phyloP scores from a whole-genome alignment of 2,888 invertebrate genomes.

The Oithona nana region DNA sequence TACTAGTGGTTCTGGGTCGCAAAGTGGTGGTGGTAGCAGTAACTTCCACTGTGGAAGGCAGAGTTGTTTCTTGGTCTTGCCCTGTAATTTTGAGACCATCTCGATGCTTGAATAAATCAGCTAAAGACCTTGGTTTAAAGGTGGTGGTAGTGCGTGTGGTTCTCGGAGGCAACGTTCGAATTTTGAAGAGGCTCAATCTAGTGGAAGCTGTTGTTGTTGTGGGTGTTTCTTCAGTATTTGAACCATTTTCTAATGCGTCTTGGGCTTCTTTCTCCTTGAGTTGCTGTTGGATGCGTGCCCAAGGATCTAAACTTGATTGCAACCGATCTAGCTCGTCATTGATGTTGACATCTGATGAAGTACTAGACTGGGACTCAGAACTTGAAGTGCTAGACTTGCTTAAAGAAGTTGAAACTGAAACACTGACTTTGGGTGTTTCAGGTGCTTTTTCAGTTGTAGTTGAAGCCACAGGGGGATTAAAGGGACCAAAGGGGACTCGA shows the following conservation, averaged over 20 bases:
- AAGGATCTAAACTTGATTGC: conserved; percentile 11
- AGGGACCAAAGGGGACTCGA: neutral
- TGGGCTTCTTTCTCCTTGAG: neutral
- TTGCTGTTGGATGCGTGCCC: conserved; percentile 7
- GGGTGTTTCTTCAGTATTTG: neutral
- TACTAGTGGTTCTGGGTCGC: neutral
- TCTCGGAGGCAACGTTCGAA: conserved; percentile 5
- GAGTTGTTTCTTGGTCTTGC: neutral
- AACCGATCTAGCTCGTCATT: conserved; percentile 8
- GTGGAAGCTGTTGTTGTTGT: conserved; percentile 1
- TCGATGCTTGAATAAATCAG: conserved; percentile 9
- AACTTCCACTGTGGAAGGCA: neutral
- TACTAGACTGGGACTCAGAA: neutral
- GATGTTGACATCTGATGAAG: neutral
- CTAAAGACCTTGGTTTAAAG: conserved; percentile 10
- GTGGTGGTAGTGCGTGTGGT: conserved; percentile 6
- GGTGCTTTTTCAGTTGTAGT: neutral
- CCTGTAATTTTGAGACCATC: conserved; percentile 6
- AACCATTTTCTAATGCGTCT: neutral
- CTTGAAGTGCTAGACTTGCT: neutral
- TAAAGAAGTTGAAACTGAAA: neutral
- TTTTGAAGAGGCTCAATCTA: conserved; percentile 7
- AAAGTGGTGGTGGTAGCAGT: neutral
- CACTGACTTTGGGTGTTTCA: neutral
- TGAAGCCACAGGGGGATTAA: neutral